Percentiles rank a stretch among this genome's conserved stretches.
phyloP scores from a whole-genome alignment of 2,113 vertebrate species.

The Brachirus orientalis region DNA sequence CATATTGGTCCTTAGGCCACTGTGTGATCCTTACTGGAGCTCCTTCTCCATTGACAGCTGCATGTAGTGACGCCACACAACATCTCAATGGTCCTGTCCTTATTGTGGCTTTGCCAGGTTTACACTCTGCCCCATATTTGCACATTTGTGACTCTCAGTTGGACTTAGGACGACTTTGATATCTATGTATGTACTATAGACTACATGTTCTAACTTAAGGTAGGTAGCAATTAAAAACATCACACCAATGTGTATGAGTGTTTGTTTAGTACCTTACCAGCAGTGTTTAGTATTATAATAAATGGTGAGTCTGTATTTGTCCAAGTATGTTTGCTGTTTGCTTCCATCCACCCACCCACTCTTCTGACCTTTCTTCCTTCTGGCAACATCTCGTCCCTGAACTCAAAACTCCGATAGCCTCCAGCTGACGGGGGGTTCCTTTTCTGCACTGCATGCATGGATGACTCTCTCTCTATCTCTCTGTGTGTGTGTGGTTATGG shows the following conservation, averaged over 20 bases:
- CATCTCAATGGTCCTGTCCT: neutral
- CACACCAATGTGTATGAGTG: too few relatives aligned
- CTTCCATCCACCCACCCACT: too few relatives aligned
- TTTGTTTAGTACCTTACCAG: too few relatives aligned
- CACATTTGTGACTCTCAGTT: too few relatives aligned
- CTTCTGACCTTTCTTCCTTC: conserved; percentile 10
- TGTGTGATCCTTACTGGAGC: neutral
- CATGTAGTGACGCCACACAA: neutral
- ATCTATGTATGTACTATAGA: too few relatives aligned
- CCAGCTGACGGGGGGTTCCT: conserved; percentile 39
- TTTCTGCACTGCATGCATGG: conserved; percentile 3
- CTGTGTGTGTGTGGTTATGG: neutral
- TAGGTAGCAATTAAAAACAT: too few relatives aligned
- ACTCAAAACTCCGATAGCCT: conserved; percentile 25
- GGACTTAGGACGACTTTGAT: too few relatives aligned
- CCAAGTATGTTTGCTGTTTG: too few relatives aligned
- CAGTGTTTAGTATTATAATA: too few relatives aligned
- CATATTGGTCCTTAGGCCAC: neutral
- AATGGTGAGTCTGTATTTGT: too few relatives aligned
- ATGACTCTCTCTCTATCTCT: neutral
- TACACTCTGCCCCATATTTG: neutral
- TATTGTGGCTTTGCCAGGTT: neutral
- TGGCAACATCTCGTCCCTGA: conserved; percentile 31
- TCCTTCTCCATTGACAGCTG: neutral
- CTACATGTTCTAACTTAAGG: too few relatives aligned